Base-by-base conservation (phyloP, 2,888 invertebrate species). In the Aspidiotus rigidus region DNA sequence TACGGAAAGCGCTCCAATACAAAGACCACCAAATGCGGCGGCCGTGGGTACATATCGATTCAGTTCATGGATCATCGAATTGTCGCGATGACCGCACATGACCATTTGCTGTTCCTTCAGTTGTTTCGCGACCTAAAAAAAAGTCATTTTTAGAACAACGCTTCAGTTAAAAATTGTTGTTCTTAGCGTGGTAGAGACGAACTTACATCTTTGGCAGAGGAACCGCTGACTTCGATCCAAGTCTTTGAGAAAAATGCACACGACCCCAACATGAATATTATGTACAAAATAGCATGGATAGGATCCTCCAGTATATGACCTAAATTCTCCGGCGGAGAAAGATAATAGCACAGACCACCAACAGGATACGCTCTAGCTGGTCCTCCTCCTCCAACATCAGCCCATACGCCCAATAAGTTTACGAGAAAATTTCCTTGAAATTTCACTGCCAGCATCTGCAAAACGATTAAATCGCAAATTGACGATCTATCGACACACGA, bases 241-340 rank as follows among this genome's bases (percentile, higher is more conserved):
- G 98, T 98, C 83, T 99, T 99, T 40, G 97, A 97, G 88, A 99
- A 99, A 88, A 99, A 99, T 2, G 99, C 99, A 79, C 99, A 99
- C 0, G 97, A 98, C 70, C 98, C 98, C 76, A 99, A 83, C 99
- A 99, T 99, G 83, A 99, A 99, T 75, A 95, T 79, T 75, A 99
- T 96, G 83, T 99, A 99, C 56, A 98, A 83, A 57, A 96, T 78
- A 1, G 98, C 97, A 77, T 99, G 99, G 55, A 99, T 83, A 0
- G 99, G 99, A 81, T 99, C 99, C 74, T 93, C 93, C 0, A 92
- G 83, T 73, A 99, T 95, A 78, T 97, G 96, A 0, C 91, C 84
- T 10, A 99, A 87, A 72, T 94, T 96, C 81, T 99, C 98, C 0
- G 99, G 99, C 1, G 99, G 99, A 56, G 96, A 96, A 75, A 99